Evolutionary conservation across 2,113 vertebrate species (phyloP).

Genomic region (Cariama cristata): DNA sequence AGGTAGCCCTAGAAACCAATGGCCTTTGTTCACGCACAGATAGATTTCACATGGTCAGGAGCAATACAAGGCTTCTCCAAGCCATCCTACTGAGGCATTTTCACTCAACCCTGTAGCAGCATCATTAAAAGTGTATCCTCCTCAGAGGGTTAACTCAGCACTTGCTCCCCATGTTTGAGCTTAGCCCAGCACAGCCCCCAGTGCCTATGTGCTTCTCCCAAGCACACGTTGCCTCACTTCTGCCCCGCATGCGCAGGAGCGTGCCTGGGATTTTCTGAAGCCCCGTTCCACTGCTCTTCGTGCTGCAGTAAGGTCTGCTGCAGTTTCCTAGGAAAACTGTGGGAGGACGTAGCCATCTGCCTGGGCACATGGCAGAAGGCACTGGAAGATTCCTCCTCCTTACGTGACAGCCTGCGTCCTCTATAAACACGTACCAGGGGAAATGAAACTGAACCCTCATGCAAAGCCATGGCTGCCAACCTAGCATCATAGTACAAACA

Average conservation of each 20-base stretch:
- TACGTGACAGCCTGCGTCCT: background rate
- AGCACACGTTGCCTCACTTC: background rate
- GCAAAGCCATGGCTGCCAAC: background rate
- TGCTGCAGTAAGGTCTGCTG: background rate
- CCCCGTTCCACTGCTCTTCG: background rate
- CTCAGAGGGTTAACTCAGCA: background rate
- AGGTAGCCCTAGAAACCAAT: background rate
- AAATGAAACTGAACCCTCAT: background rate
- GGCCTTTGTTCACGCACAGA: background rate
- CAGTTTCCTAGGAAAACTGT: background rate
- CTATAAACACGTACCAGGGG: background rate
- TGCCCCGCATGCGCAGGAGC: accelerated
- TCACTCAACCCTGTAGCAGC: background rate
- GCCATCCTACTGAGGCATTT: background rate
- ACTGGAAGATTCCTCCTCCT: background rate
- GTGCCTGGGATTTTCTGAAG: background rate
- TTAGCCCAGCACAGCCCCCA: background rate
- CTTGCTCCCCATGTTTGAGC: background rate
- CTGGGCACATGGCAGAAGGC: background rate
- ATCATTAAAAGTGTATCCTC: background rate
- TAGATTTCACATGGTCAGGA: background rate
- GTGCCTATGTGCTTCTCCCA: accelerated
- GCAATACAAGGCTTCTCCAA: background rate
- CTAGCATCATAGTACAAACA: background rate
- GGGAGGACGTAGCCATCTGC: background rate